phyloP scores from a whole-genome alignment of 1,140 invertebrate genomes.

The Uloborus diversus region DNA sequence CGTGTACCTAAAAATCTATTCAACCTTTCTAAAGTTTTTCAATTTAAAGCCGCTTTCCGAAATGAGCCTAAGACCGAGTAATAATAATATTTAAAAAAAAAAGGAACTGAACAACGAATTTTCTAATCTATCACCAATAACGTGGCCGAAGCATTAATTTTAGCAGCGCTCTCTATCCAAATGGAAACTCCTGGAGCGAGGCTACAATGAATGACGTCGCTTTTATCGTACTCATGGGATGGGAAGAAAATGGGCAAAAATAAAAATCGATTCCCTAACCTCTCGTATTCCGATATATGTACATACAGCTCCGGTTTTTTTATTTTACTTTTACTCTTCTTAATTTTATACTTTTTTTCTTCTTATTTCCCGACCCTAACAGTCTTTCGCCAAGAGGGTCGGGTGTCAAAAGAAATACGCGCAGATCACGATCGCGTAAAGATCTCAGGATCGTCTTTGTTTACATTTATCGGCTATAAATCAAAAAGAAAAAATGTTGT shows the following conservation, averaged over 20 bases:
- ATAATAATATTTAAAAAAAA: conserved; percentile 15
- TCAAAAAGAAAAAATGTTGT: too few species aligned
- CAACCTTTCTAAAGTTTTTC: conserved; percentile 20
- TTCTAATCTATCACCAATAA: conserved; percentile 54
- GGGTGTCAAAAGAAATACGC: conserved; percentile 3
- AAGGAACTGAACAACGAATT: conserved; percentile 29
- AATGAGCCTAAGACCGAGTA: conserved; percentile 1
- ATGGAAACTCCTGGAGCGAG: conserved; percentile 34
- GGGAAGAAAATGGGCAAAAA: conserved; percentile 39
- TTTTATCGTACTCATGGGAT: conserved; percentile 49
- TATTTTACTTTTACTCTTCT: background rate
- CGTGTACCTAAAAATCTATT: conserved; percentile 2
- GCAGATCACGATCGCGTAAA: too few species aligned
- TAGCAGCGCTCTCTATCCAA: conserved; percentile 36
- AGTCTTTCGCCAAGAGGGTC: background rate
- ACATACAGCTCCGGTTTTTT: conserved; percentile 7
- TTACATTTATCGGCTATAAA: too few species aligned
- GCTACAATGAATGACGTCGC: conserved; percentile 44
- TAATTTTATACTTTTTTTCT: background rate
- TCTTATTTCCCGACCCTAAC: too few species aligned
- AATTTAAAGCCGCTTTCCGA: conserved; percentile 40
- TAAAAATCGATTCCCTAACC: conserved; percentile 46
- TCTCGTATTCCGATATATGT: conserved; percentile 52
- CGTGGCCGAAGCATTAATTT: conserved; percentile 44
- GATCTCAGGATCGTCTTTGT: too few species aligned